Conservation (phyloP, 2,113 vertebrate species). For the Nymphicus hollandicus region DNA sequence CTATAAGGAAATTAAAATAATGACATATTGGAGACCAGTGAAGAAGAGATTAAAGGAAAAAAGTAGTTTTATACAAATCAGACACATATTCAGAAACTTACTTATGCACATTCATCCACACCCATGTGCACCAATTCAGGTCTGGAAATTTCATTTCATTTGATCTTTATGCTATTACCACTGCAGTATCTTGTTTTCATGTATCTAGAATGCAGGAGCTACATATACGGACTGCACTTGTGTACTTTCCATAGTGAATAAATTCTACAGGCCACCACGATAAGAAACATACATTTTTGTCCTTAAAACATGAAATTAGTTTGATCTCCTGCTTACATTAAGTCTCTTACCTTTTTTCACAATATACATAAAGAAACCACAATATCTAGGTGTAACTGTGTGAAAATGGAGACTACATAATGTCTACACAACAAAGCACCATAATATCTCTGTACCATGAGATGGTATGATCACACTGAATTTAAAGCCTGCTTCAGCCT, state of each 20-base stretch:
- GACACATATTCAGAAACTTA: not conserved
- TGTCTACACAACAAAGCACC: not conserved
- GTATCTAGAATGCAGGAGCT: not conserved
- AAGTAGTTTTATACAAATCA: not conserved
- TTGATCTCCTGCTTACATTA: not conserved
- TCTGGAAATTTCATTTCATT: not conserved
- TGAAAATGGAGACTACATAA: not conserved
- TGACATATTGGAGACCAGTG: not conserved
- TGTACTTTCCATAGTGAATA: not conserved
- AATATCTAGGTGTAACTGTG: not conserved
- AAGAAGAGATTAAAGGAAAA: slow-evolving; percentile 2
- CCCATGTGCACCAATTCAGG: accelerated
- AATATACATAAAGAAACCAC: not conserved
- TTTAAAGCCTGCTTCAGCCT: not conserved
- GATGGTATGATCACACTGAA: not conserved
- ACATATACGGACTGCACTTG: not conserved
- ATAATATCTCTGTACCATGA: not conserved
- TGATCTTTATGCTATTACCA: not conserved
- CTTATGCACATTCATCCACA: not conserved
- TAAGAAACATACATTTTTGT: not conserved
- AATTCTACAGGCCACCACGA: not conserved
- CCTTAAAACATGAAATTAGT: not conserved
- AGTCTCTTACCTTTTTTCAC: not conserved
- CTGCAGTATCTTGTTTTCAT: not conserved
- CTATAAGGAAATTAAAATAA: slow-evolving; percentile 20